Percentiles rank a stretch among this genome's conserved stretches.
These are phyloP conservation scores for Lamellibrachia satsuma DNA, from an alignment of 2,888 invertebrate genomes.

Conservation along the genomic window DNA sequence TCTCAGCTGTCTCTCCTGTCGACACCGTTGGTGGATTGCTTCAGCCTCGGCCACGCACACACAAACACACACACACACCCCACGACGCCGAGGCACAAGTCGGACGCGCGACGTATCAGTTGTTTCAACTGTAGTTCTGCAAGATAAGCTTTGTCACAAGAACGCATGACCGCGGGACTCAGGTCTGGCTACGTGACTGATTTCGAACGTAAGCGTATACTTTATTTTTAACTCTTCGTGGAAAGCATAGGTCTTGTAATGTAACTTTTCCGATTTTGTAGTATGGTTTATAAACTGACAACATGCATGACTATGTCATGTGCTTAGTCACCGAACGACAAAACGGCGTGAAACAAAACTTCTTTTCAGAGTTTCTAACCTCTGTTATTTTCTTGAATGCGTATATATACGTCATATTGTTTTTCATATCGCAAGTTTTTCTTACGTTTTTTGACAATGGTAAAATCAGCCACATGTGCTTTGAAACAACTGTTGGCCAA, in stretches of 20 bases:
- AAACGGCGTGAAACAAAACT: not conserved
- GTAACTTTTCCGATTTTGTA: not conserved
- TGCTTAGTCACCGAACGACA: not conserved
- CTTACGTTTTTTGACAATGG: no score
- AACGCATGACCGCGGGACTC: not conserved
- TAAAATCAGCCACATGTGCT: no score
- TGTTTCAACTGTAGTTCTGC: not conserved
- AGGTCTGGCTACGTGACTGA: not conserved
- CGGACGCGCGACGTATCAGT: not conserved
- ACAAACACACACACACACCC: not conserved
- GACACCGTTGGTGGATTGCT: not conserved
- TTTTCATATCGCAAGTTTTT: no score
- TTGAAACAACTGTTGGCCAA: no score
- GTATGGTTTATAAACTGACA: not conserved
- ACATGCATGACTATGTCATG: not conserved
- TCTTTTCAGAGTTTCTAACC: not conserved
- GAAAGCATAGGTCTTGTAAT: not conserved
- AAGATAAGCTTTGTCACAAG: not conserved
- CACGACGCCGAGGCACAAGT: not conserved
- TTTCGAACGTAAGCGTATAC: not conserved
- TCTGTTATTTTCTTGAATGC: not conserved
- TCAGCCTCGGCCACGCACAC: not conserved
- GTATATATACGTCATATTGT: not conserved
- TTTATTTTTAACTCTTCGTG: not conserved
- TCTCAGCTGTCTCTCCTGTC: not conserved